These are phyloP conservation scores for Plusia festucae DNA, from an alignment of 2,888 invertebrate genomes.

Conservation along the genomic window DNA sequence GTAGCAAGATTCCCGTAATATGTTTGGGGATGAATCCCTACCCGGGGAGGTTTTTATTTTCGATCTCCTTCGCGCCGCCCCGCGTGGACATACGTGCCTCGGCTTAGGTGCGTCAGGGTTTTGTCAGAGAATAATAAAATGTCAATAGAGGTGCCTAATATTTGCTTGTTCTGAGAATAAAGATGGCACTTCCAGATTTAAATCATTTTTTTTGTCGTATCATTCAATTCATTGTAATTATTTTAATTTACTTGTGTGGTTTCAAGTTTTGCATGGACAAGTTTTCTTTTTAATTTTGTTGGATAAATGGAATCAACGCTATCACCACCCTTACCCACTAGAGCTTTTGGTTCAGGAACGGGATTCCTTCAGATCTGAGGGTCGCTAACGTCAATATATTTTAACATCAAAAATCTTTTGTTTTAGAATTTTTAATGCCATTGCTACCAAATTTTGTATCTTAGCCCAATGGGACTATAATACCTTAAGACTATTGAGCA, in stretches of 20 bases:
- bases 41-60: slow-evolving; percentile 84
- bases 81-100: slow-evolving; percentile 80
- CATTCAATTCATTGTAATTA: neutral
- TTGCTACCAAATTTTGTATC: slow-evolving; percentile 6
- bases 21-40: slow-evolving; percentile 82
- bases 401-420: too few species aligned
- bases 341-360: too few species aligned
- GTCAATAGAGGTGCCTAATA: slow-evolving; percentile 13
- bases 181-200: too few species aligned
- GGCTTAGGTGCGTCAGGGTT: slow-evolving; percentile 72
- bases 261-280: neutral
- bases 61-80: slow-evolving; percentile 79
- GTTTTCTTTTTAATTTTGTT: too few species aligned
- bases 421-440: neutral
- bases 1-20: slow-evolving; percentile 82
- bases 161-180: neutral
- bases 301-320: too few species aligned
- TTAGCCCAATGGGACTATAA: slow-evolving; percentile 35
- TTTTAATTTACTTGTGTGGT: neutral
- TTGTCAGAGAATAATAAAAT: slow-evolving; percentile 59
- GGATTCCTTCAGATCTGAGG: too few species aligned
- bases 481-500: slow-evolving; percentile 34
- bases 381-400: too few species aligned
- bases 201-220: neutral
- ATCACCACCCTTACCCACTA: too few species aligned